Conservation (phyloP, 2,113 vertebrate species). For the Sinocyclocheilus maitianheensis region DNA sequence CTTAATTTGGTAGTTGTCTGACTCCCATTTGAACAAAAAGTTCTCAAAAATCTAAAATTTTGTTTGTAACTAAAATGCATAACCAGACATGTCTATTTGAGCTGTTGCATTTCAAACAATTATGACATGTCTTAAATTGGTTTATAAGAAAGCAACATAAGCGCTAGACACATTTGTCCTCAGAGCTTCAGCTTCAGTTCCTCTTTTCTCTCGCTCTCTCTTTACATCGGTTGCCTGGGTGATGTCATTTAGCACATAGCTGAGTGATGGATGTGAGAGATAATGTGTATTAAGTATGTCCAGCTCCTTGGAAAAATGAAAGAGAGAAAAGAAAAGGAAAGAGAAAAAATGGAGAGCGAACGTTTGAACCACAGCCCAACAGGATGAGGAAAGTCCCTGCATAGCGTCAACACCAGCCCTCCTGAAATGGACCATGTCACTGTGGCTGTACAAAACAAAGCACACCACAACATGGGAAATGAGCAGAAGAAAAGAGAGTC, state of each 20-base stretch:
- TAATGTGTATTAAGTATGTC: conserved; percentile 84
- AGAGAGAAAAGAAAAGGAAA: conserved; percentile 41
- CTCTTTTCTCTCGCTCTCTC: conserved; percentile 68
- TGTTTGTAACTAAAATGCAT: conserved; percentile 22
- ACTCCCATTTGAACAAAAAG: conserved; percentile 48
- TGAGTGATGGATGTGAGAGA: conserved; percentile 84
- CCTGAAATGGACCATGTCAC: conserved; percentile 83
- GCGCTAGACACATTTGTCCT: conserved; percentile 18
- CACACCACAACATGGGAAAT: conserved; percentile 39
- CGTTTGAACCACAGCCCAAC: conserved; percentile 81
- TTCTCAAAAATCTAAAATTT: conserved; percentile 24
- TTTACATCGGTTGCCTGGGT: conserved; percentile 69
- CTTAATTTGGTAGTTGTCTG: conserved; percentile 48
- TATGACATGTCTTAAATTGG: conserved; percentile 35
- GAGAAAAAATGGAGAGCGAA: conserved; percentile 40
- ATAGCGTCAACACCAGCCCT: conserved; percentile 85
- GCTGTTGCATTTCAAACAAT: conserved; percentile 27
- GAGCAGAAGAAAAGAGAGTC: conserved; percentile 21
- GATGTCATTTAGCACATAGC: conserved; percentile 81
- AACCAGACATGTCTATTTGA: conserved; percentile 29
- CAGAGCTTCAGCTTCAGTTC: conserved; percentile 62
- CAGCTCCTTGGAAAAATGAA: conserved; percentile 76
- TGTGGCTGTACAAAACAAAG: conserved; percentile 70
- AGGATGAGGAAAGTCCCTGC: conserved; percentile 88
- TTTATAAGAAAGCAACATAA: conserved; percentile 34